Base-by-base conservation (phyloP, 2,888 invertebrate species). In the Trisateles emortualis region DNA sequence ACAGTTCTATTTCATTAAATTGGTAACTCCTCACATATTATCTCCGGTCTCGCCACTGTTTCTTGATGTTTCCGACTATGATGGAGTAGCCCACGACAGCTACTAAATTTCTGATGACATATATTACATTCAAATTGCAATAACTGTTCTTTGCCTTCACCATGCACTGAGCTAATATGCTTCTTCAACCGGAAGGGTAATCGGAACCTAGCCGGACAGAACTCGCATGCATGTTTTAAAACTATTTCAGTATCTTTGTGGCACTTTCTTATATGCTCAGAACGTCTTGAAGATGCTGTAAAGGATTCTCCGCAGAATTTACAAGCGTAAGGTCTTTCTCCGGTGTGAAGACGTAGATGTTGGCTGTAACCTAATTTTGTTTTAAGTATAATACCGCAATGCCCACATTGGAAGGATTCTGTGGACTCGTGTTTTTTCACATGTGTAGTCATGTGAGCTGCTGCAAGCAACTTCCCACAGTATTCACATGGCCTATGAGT, bases 361-460 rank as follows among this genome's bases (percentile, higher is more conserved):
- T 91, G 91, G 0, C 66, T 70, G 24, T 84, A 87, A 0, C 91
- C 91, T 0, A 90, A 59, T 29, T 81, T 87, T 0, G 84, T 81
- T 60, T 85, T 87, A 0, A 92, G 68, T 0, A 80, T 46, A 0
- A 84, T 64, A 0, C 83, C 84, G 29, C 91, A 92, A 4, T 81
- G 72, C 0, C 79, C 76, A 58, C 91, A 92, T 5, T 78, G 80
- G 41, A 65, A 90, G 0, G 58, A 52, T 1, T 63, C 57, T 0
- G 58, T 68, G 0, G 64, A 29, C 3, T 76, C 72, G 41, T 92
- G 91, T 9, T 70, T 81, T 58, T 86, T 88, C 0, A 90, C 49
- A 58, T 92, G 91, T 0, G 84, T 81, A 0, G 83, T 72, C 91
- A 92, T 91, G 41, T 86, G 87, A 0, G 90, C 91, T 0, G 88